Evolutionary conservation across 2,888 invertebrate genomes (phyloP), one percentile per base, ranked within the genome.

Genomic region (Lasioglossum villosulum): DNA sequence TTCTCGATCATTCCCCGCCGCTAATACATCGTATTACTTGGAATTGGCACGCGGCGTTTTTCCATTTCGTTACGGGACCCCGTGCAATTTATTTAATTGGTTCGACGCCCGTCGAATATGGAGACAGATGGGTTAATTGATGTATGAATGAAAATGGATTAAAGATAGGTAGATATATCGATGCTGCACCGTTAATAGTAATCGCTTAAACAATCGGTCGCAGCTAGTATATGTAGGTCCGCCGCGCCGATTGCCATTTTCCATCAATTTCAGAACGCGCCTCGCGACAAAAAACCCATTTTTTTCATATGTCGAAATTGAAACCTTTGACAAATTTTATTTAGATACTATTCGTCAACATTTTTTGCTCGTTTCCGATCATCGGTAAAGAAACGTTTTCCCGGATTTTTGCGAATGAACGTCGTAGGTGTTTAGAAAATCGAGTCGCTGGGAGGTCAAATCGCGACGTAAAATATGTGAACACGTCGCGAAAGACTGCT

Each of bases 11-110:
- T 83, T 72, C 56, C 23, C n/a, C 14, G 52, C 34, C 34, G 75
- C 68, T 52, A 78, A 83, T 78, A 74, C 59, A 30, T 34, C 12
- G 59, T 75, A 78, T 84, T 75, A 78, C 76, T 78, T 30, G 75
- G 78, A 81, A 84, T 81, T 81, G 78, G 68, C 59, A 68, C 63
- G 68, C 10, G 52, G 71, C 75, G 73, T 84, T 86, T 84, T 86
- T 81, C 76, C 84, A 86, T 79, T 82, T 77, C 76, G 85, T 79
- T 68, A 82, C 59, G 63, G 78, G 19, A 63, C 39, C 19, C n/a
- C 66, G 48, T 52, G 85, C 86, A 85, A 86, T 86, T 86, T 82
- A 79, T 86, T 79, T 79, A 85, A 85, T 85, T 86, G 86, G 52
- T 70, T 14, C 72, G 63, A 81, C 76, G 70, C 71, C 75, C 77